A percentile compares a stretch with the other conserved stretches of the same genome.
phyloP scores from a whole-genome alignment of 2,888 invertebrate species.

The Pycnomerus fuliginosus region DNA sequence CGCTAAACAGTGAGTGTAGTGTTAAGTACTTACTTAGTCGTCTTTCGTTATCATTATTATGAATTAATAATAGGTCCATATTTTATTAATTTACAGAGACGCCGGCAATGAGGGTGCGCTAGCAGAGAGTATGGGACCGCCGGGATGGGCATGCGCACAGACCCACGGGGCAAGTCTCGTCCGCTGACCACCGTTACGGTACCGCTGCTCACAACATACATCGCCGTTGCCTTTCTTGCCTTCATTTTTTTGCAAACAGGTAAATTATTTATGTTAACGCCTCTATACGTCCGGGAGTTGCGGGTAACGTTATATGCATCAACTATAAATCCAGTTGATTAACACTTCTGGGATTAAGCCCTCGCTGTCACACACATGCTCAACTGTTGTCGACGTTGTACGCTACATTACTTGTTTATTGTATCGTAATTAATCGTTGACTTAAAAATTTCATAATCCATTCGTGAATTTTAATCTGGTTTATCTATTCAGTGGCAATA shows the following conservation, averaged over 20 bases:
- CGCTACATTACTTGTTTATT: conserved; percentile 3
- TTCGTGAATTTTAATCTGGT: no score
- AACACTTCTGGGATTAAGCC: conserved; percentile 2
- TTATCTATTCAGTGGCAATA: background rate
- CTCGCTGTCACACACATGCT: background rate
- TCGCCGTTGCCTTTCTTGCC: conserved; percentile 58
- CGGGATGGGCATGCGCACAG: conserved; percentile 90
- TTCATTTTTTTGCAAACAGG: conserved; percentile 47
- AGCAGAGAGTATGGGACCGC: conserved; percentile 80
- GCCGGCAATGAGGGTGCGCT: conserved; percentile 77
- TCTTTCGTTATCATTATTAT: no score
- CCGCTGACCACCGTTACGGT: conserved; percentile 54
- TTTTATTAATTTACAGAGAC: conserved; percentile 57
- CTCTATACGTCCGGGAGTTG: background rate
- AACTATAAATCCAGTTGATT: background rate
- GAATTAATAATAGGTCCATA: no score
- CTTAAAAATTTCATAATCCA: background rate
- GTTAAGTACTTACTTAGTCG: no score
- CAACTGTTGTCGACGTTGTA: conserved; percentile 2
- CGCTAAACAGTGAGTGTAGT: no score
- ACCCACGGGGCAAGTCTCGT: conserved; percentile 72
- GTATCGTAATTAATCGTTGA: background rate
- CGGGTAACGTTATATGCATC: background rate
- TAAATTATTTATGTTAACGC: conserved; percentile 24
- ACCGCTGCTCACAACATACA: conserved; percentile 53